Conservation (phyloP, 2,888 invertebrate genomes). For the Archips crataeganus region DNA sequence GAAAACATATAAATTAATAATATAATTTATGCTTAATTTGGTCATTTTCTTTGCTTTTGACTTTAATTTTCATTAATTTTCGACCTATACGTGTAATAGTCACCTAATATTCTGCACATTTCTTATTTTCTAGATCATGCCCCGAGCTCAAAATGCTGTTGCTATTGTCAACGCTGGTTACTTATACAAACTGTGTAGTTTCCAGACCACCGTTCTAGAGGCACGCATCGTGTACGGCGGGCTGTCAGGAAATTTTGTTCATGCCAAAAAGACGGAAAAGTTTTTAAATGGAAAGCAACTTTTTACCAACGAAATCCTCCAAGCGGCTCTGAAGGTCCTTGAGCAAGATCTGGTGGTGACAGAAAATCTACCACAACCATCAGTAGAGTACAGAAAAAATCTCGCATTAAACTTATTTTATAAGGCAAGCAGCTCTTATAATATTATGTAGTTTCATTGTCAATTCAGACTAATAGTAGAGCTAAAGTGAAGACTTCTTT, state of each 20-base stretch:
- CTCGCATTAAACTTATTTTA: slow-evolving; percentile 87
- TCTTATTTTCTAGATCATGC: slow-evolving; percentile 86
- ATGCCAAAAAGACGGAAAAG: slow-evolving; percentile 84
- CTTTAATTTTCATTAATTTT: not conserved
- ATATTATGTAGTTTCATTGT: not conserved
- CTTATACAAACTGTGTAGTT: slow-evolving; percentile 81
- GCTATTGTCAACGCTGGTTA: slow-evolving; percentile 92
- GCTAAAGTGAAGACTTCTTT: not conserved
- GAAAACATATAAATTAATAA: not conserved
- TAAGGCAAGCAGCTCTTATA: slow-evolving; percentile 75
- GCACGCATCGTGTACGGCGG: slow-evolving; percentile 87
- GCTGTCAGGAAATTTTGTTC: slow-evolving; percentile 72
- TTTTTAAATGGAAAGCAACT: slow-evolving; percentile 74
- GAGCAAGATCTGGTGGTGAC: slow-evolving; percentile 59
- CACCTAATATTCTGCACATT: too few relatives aligned
- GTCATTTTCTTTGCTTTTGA: not conserved
- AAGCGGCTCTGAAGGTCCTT: slow-evolving; percentile 62
- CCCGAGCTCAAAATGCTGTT: slow-evolving; percentile 90
- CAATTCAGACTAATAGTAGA: not conserved
- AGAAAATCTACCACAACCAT: slow-evolving; percentile 80
- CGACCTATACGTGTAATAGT: too few relatives aligned
- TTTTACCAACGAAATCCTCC: slow-evolving; percentile 72
- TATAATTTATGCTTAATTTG: not conserved
- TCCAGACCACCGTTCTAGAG: slow-evolving; percentile 66
- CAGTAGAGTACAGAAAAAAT: slow-evolving; percentile 84